phyloP scores from a whole-genome alignment of 2,113 vertebrate species.

The Columba janthina region DNA sequence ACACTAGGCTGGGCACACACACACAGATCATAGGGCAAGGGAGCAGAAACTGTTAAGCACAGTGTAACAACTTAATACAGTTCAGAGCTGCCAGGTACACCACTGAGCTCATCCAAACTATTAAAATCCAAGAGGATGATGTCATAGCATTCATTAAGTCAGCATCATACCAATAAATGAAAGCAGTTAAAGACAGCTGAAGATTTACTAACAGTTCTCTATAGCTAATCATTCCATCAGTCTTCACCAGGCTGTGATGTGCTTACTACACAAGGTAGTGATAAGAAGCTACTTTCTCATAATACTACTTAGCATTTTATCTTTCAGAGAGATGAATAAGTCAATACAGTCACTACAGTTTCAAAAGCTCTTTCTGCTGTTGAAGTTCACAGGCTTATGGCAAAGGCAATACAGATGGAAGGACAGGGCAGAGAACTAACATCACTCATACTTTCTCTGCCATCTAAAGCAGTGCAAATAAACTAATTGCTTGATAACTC shows the following conservation, averaged over 20 bases:
- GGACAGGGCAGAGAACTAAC: background rate
- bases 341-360: background rate
- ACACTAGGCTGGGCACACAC: background rate
- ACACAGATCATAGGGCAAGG: background rate
- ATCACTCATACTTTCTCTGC: background rate
- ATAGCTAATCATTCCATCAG: background rate
- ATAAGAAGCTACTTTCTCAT: background rate
- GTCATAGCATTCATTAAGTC: background rate
- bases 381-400: background rate
- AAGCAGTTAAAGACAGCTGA: background rate
- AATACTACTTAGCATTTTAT: background rate
- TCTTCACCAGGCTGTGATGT: background rate
- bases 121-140: background rate
- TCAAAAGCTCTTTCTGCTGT: background rate
- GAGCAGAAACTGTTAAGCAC: background rate
- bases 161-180: background rate
- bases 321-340: background rate
- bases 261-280: background rate
- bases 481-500: background rate
- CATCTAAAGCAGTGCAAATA: background rate
- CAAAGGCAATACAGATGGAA: background rate
- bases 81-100: background rate
- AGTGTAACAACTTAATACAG: background rate
- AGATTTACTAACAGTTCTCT: background rate
- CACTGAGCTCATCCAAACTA: background rate